Evolutionary conservation across 2,113 vertebrate genomes (phyloP).

Genomic region (Actinemys pallida): DNA sequence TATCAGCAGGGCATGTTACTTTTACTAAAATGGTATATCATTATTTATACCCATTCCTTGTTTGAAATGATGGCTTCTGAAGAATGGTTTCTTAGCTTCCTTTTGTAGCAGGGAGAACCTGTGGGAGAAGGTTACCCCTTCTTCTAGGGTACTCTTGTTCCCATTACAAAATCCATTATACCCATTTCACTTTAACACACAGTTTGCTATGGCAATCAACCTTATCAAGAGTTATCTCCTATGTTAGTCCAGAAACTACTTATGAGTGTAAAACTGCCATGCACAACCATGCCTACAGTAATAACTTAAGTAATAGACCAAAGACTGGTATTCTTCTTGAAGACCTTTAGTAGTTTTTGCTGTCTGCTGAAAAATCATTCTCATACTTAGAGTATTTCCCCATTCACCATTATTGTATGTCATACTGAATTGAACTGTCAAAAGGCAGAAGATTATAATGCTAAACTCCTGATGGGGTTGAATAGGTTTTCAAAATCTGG

Average conservation of each 20-base stretch:
- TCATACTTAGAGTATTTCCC: neutral
- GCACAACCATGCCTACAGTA: neutral
- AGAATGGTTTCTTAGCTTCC: neutral
- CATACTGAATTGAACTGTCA: constrained; percentile 5
- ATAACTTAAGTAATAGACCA: constrained; percentile 12
- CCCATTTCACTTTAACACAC: neutral
- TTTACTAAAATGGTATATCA: neutral
- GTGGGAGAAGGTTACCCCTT: neutral
- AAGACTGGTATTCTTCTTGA: neutral
- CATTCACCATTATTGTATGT: neutral
- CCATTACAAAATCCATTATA: neutral
- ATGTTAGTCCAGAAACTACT: constrained; percentile 13
- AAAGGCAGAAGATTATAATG: neutral
- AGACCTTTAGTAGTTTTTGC: constrained; percentile 7
- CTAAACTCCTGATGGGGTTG: neutral
- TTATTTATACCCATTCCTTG: neutral
- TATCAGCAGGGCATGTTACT: neutral
- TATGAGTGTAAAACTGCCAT: neutral
- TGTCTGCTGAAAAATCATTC: neutral
- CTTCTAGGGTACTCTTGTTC: neutral
- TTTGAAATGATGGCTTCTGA: neutral
- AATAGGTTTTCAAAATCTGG: neutral
- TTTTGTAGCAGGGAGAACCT: neutral
- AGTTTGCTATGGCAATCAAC: neutral
- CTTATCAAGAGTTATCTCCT: neutral